Evolutionary conservation across 2,888 invertebrate species (phyloP), one percentile per base, ranked within the genome.

Genomic region (Drosophila mettleri): DNA sequence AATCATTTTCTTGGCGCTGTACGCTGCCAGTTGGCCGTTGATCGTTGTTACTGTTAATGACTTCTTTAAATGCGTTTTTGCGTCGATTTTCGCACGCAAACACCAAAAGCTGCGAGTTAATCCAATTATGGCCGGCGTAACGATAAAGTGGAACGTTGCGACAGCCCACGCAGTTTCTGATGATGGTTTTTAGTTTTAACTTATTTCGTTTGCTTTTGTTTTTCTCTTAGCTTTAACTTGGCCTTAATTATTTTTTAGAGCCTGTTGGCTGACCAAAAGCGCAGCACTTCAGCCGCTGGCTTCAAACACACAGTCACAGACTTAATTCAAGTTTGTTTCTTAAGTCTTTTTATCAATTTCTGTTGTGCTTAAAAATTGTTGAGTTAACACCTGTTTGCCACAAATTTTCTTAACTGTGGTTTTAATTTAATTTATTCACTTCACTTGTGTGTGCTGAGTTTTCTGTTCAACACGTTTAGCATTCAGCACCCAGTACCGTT

Each of bases 1-100:
- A 79, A 90, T 90, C 90, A 90, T 90, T 81, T 88, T 90, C 82
- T 83, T 78, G 75, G 79, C 77, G 77, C 77, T 80, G 74, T 73
- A 79, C 79, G 75, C 81, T 72, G 70, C 52, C 62, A 74, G 70
- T 86, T 72, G 84, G 55, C 63, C 73, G 75, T 65, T 72, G 68
- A 63, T 61, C 65, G 75, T 63, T 34, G 62, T 49, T 10, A 29
- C 54, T 77, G 76, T 69, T 84, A 89, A 88, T 89, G 85, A 83
- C 80, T 88, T 86, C 87, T 80, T 82, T 78, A 79, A 85, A 76
- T 74, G 75, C 68, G 73, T 58, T 69, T 61, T 63, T 43, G 60
- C 62, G 48, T 63, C 61, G 71, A 59, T 71, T 73, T 71, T 78
- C 52, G 66, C 70, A 80, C 68, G 58, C 66, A 52, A 54, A 38